Evolutionary conservation across 2,888 invertebrate genomes (phyloP).

Genomic region (Synanthedon formicaeformis): DNA sequence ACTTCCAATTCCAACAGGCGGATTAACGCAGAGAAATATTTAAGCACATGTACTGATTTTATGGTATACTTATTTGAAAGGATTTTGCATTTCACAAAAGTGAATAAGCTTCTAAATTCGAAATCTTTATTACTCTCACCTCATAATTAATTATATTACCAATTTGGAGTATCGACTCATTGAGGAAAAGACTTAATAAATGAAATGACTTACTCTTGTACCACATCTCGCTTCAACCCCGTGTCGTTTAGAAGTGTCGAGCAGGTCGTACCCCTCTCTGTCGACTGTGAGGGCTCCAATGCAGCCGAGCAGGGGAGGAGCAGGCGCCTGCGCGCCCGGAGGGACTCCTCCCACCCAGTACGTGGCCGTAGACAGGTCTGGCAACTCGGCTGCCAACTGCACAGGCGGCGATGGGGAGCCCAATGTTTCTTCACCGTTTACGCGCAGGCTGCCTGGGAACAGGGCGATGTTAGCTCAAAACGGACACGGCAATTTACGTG

Average conservation of each 20-base stretch:
- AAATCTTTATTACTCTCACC: too few species aligned
- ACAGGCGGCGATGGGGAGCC: conserved; percentile 76
- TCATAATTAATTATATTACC: neutral
- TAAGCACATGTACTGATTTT: too few species aligned
- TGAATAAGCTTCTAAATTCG: neutral
- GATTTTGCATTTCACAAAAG: too few species aligned
- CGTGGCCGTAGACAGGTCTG: conserved; percentile 75
- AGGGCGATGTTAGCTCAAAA: conserved; percentile 23
- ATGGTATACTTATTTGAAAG: too few species aligned
- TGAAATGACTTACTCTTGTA: conserved; percentile 64
- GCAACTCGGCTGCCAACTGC: conserved; percentile 68
- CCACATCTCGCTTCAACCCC: conserved; percentile 81
- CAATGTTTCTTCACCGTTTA: conserved; percentile 76
- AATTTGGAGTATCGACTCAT: neutral
- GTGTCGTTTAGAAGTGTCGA: conserved; percentile 74
- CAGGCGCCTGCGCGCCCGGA: conserved; percentile 71
- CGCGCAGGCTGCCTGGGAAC: conserved; percentile 73
- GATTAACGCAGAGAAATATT: too few species aligned
- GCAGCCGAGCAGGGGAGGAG: conserved; percentile 81
- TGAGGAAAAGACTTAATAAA: conserved; percentile 4
- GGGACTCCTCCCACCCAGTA: conserved; percentile 90
- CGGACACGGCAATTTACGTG: neutral
- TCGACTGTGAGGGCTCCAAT: conserved; percentile 81
- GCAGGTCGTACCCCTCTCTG: conserved; percentile 77
- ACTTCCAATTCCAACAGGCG: too few species aligned